Conservation (phyloP, 2,113 vertebrate genomes). For the Balaenoptera acutorostrata region DNA sequence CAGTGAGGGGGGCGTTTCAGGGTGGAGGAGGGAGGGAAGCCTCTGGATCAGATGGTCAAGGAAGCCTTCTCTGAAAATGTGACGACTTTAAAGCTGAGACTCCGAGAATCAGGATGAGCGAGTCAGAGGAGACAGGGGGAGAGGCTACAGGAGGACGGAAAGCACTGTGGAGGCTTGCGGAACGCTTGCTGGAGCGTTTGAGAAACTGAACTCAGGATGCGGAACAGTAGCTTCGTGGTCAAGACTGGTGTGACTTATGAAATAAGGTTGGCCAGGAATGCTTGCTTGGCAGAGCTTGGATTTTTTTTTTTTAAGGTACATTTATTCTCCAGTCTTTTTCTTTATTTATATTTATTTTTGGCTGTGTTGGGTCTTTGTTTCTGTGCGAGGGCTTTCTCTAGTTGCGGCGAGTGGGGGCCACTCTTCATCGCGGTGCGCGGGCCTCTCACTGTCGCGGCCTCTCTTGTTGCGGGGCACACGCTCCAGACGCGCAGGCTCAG, state of each 20-base stretch:
- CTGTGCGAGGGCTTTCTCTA: too few species aligned
- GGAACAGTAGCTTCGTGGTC: neutral
- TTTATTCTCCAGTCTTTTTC: too few species aligned
- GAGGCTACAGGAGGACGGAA: neutral
- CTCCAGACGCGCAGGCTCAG: too few species aligned
- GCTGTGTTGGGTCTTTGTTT: too few species aligned
- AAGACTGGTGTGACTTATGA: neutral
- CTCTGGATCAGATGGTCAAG: neutral
- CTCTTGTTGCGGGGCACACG: too few species aligned
- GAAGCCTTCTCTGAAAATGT: neutral
- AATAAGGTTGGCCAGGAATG: neutral
- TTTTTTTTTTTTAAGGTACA: neutral
- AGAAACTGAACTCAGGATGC: neutral
- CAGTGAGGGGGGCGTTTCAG: accelerated
- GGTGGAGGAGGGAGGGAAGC: neutral
- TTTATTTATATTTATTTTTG: too few species aligned
- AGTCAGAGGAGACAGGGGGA: neutral
- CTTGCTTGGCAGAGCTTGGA: neutral
- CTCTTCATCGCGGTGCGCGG: too few species aligned
- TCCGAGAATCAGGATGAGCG: neutral
- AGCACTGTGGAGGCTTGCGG: neutral
- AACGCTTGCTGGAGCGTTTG: accelerated
- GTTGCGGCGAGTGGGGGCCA: too few species aligned
- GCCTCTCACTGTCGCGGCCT: too few species aligned
- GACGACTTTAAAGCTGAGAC: neutral